Evolutionary conservation across 2,888 invertebrate species (phyloP).

Genomic region (Drosophila tanythrix): DNA sequence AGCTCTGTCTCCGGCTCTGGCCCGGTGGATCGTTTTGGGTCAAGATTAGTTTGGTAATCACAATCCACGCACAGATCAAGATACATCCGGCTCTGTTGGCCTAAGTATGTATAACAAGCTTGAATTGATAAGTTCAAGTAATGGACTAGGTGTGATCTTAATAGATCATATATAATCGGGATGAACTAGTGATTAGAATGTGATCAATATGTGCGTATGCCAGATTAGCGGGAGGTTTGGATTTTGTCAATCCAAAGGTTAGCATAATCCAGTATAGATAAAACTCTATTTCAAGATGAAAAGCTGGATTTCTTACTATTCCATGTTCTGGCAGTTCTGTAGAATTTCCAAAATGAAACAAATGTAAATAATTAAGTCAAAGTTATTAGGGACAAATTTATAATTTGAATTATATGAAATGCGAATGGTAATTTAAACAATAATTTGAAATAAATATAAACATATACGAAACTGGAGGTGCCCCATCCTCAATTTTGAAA

Average conservation of each 20-base stretch:
- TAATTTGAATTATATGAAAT: background rate
- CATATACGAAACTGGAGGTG: background rate
- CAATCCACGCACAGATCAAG: constrained; percentile 42
- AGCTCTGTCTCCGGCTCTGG: constrained; percentile 9
- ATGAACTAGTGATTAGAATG: constrained; percentile 16
- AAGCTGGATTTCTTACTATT: background rate
- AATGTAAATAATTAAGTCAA: background rate
- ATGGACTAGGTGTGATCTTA: constrained; percentile 67
- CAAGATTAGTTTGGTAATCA: constrained; percentile 57
- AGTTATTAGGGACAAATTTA: background rate
- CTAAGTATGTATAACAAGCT: constrained; percentile 25
- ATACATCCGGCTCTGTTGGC: constrained; percentile 53
- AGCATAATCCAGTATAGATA: background rate
- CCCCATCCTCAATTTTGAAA: background rate
- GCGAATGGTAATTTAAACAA: background rate
- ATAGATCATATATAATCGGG: constrained; percentile 39
- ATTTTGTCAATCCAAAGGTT: constrained; percentile 12
- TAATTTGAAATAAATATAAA: background rate
- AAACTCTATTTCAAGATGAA: background rate
- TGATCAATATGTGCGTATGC: constrained; percentile 19
- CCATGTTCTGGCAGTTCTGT: background rate
- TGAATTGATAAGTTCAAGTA: constrained; percentile 43
- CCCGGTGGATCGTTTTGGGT: constrained; percentile 9
- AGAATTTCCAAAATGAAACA: background rate
- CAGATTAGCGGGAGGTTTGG: constrained; percentile 30